Conservation (phyloP, 2,888 invertebrate genomes). For the Calameuta pallipes region DNA sequence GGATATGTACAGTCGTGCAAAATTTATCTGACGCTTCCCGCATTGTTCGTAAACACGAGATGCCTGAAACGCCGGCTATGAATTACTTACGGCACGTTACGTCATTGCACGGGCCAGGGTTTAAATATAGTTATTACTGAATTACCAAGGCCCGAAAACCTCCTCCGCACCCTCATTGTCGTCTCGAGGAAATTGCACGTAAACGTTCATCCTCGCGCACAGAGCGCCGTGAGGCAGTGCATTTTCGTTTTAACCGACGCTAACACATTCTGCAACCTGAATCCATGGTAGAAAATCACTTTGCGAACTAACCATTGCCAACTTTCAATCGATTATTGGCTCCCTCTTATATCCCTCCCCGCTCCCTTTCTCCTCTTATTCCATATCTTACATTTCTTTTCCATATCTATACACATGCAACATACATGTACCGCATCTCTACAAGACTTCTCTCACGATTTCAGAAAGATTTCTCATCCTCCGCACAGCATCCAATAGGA, state of each 20-base stretch:
- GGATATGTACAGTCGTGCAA: background rate
- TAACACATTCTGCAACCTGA: background rate
- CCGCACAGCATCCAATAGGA: background rate
- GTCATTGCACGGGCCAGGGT: constrained; percentile 13
- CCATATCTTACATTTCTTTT: background rate
- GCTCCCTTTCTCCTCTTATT: background rate
- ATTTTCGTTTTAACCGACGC: background rate
- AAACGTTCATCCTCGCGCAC: constrained; percentile 18
- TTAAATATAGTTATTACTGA: constrained; percentile 34
- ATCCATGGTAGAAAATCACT: background rate
- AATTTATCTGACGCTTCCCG: constrained; percentile 14
- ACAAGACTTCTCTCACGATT: background rate
- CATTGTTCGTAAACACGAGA: constrained; percentile 9
- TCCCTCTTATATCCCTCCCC: background rate
- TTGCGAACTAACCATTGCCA: background rate
- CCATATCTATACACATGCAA: background rate
- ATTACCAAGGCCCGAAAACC: constrained; percentile 29
- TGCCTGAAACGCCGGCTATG: constrained; percentile 5
- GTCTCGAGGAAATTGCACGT: constrained; percentile 30
- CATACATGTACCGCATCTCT: background rate
- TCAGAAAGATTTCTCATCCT: background rate
- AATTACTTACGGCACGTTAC: constrained; percentile 31
- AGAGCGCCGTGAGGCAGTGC: constrained; percentile 6
- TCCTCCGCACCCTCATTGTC: constrained; percentile 32
- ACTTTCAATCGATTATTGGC: background rate